phyloP scores from a whole-genome alignment of 2,888 invertebrate species.

The Sinodicranocentrus sp. region DNA sequence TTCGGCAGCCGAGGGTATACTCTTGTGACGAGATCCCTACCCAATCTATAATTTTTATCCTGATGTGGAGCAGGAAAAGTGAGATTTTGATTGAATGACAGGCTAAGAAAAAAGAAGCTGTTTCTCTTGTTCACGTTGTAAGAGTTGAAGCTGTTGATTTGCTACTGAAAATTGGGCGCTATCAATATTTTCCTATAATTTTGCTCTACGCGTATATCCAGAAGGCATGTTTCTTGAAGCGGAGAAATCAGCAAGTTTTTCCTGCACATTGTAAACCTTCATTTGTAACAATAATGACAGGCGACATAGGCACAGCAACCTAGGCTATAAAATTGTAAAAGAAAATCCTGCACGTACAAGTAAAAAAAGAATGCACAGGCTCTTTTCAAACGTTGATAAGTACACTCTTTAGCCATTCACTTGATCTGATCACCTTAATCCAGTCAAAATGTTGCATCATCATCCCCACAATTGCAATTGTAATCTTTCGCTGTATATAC shows the following conservation, averaged over 20 bases:
- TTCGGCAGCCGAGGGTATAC: too few species aligned
- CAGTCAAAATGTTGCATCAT: conserved; percentile 13
- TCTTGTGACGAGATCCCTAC: too few species aligned
- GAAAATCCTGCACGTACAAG: too few species aligned
- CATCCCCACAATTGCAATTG: neutral
- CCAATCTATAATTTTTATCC: neutral
- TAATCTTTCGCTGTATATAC: neutral
- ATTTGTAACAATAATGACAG: neutral
- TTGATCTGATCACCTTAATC: conserved; percentile 29
- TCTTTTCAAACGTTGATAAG: too few species aligned
- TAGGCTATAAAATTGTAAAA: neutral
- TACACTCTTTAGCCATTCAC: too few species aligned
- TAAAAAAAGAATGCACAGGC: too few species aligned
- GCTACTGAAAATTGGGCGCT: conserved; percentile 41
- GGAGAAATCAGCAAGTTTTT: conserved; percentile 35
- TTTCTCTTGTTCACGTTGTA: conserved; percentile 2
- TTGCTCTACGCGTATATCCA: conserved; percentile 37
- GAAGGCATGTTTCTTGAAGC: conserved; percentile 35
- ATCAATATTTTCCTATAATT: conserved; percentile 13
- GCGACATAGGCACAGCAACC: neutral
- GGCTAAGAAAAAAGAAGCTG: conserved; percentile 23
- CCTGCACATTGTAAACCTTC: conserved; percentile 1
- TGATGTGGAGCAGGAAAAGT: conserved; percentile 54
- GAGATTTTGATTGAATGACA: conserved; percentile 64
- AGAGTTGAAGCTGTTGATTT: conserved; percentile 26